Conservation (phyloP, 2,113 vertebrate species). For the Pterocles gutturalis region DNA sequence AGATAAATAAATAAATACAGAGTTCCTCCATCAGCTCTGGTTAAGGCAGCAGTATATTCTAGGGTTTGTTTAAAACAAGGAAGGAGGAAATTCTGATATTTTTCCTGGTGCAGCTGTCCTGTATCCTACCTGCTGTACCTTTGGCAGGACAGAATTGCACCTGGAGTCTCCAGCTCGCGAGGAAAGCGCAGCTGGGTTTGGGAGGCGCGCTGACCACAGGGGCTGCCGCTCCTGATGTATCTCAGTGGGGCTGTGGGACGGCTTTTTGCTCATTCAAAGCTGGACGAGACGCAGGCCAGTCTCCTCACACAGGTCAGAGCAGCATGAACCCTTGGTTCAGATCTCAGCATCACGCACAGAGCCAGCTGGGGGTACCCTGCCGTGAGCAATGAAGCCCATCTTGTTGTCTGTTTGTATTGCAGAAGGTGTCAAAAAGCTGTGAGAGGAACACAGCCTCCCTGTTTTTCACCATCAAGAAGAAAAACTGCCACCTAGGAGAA, state of each 20-base stretch:
- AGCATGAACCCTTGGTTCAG: neutral
- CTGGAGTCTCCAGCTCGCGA: no score
- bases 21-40: conserved; percentile 65
- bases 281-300: no score
- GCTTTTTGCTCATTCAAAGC: no score
- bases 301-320: no score
- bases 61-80: no score
- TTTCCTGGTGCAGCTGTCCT: neutral
- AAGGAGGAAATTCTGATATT: neutral
- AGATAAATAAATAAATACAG: neutral
- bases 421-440: neutral
- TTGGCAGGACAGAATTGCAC: neutral
- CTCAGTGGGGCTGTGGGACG: neutral
- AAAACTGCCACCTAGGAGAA: neutral
- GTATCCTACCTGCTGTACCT: neutral
- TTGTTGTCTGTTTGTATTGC: neutral
- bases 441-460: neutral
- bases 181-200: neutral
- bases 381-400: fast-evolving
- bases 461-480: neutral
- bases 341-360: neutral
- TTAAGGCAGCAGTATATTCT: no score
- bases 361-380: fast-evolving
- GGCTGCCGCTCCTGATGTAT: neutral
- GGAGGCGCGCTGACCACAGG: neutral